phyloP scores from a whole-genome alignment of 2,113 vertebrate genomes.

The Strix aluco region DNA sequence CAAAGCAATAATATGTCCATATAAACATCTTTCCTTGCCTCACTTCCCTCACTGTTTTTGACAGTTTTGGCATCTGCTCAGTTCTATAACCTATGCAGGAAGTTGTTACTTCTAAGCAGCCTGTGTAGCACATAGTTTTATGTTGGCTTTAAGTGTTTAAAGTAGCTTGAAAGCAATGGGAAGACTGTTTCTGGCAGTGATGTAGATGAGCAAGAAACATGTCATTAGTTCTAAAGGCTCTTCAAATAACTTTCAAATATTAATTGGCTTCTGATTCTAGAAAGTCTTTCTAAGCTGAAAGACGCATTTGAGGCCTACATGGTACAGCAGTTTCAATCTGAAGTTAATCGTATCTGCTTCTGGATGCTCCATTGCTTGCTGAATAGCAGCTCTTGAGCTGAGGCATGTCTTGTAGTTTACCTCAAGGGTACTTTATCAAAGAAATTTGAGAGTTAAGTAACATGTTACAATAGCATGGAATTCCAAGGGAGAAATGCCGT shows the following conservation, averaged over 20 bases:
- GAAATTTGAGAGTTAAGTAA: not conserved
- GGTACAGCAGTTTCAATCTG: not conserved
- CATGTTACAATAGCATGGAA: not conserved
- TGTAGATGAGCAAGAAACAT: not conserved
- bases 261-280: not conserved
- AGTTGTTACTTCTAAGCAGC: not conserved
- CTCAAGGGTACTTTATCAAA: not conserved
- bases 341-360: not conserved
- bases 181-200: not conserved
- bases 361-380: not conserved
- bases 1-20: not conserved
- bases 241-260: slow-evolving; percentile 5
- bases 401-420: not conserved
- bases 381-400: not conserved
- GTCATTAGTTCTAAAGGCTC: not conserved
- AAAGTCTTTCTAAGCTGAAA: not conserved
- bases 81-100: not conserved
- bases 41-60: not conserved
- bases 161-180: not conserved
- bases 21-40: not conserved
- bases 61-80: not conserved
- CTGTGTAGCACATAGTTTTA: not conserved
- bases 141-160: not conserved
- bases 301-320: not conserved
- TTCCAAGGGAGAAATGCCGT: not conserved